Evolutionary conservation across 2,113 vertebrate genomes (phyloP).

Genomic region (Tonatia bakeri): DNA sequence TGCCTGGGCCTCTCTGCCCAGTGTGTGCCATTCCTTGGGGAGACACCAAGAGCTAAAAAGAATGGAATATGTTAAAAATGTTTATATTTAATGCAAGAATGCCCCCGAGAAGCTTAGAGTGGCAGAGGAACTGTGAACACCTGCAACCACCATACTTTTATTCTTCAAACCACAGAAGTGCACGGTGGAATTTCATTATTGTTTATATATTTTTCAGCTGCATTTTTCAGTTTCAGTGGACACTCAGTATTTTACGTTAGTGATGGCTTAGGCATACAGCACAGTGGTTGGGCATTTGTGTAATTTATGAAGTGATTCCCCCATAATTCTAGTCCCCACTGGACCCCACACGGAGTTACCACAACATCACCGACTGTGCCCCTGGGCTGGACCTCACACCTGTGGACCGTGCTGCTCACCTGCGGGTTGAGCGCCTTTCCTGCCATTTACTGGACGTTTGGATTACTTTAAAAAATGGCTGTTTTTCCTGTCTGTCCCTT

Average conservation of each 20-base stretch:
- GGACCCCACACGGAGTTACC: neutral
- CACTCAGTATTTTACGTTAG: neutral
- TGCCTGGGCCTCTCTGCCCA: neutral
- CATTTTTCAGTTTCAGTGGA: neutral
- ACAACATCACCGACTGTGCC: neutral
- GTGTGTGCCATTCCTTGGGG: neutral
- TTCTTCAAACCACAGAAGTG: neutral
- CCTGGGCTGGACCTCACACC: neutral
- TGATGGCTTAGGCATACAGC: neutral
- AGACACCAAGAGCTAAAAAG: neutral
- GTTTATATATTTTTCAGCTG: neutral
- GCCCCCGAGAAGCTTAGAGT: neutral
- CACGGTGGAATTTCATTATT: neutral
- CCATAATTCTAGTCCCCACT: neutral
- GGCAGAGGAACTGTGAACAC: neutral
- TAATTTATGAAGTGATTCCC: neutral
- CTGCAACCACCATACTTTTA: neutral
- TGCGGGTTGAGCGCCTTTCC: neutral
- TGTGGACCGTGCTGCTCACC: neutral
- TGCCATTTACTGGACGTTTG: neutral
- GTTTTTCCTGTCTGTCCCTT: neutral
- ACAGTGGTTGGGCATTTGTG: neutral
- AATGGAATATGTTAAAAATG: neutral
- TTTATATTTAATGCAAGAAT: neutral
- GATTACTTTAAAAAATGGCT: neutral